phyloP scores from a whole-genome alignment of 1,140 invertebrate species.

The Drosophila ananassae region DNA sequence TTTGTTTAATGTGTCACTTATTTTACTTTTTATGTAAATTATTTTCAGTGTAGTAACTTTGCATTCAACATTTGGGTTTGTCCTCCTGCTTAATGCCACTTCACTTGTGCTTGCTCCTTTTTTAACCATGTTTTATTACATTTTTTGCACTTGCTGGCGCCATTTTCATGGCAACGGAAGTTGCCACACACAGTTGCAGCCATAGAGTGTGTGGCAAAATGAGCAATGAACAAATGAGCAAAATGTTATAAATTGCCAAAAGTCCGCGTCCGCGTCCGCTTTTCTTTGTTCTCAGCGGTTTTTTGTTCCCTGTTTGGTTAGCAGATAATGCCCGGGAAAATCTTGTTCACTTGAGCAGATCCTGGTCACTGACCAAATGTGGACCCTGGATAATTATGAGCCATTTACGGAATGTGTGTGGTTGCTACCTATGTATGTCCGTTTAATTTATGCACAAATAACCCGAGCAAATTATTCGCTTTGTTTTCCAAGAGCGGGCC shows the following conservation, averaged over 20 bases:
- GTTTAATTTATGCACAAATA: constrained; percentile 67
- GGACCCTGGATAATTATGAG: constrained; percentile 70
- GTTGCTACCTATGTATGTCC: constrained; percentile 4
- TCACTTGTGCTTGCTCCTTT: constrained; percentile 64
- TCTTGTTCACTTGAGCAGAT: constrained; percentile 55
- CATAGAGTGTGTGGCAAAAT: constrained; percentile 49
- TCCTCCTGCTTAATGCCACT: constrained; percentile 68
- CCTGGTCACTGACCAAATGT: constrained; percentile 43
- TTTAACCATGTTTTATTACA: constrained; percentile 76
- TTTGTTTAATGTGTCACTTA: background rate
- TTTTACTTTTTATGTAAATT: background rate
- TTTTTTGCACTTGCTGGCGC: constrained; percentile 59
- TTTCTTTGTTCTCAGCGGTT: constrained; percentile 33
- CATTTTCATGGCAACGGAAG: constrained; percentile 73
- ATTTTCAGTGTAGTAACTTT: constrained; percentile 59
- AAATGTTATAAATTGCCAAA: constrained; percentile 79
- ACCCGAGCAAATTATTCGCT: constrained; percentile 72
- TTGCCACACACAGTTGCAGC: constrained; percentile 18
- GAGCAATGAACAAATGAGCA: constrained; percentile 74
- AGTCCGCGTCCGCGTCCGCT: constrained; percentile 20
- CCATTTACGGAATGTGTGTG: constrained; percentile 58
- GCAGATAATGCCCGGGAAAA: constrained; percentile 69
- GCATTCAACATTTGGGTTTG: constrained; percentile 38
- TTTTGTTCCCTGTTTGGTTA: constrained; percentile 39
- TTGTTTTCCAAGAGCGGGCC: constrained; percentile 56